Conservation (phyloP, 2,113 vertebrate genomes). For the Electrona antarctica region DNA sequence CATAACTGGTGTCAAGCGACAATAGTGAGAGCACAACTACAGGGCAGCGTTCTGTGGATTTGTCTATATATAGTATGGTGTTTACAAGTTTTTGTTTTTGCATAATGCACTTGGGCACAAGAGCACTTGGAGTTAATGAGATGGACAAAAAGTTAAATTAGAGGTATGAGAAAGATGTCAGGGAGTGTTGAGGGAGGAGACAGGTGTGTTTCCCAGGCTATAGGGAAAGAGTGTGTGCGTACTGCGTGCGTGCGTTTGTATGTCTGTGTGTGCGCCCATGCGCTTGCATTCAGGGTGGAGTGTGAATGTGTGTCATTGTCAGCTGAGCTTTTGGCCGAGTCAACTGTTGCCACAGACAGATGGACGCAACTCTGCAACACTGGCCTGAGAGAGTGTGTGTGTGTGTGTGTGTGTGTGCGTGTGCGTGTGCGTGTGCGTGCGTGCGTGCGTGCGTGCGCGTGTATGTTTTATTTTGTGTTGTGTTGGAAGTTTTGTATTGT, state of each 20-base stretch:
- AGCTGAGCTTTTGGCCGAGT: neutral
- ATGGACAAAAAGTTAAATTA: too few relatives aligned
- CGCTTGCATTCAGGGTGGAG: neutral
- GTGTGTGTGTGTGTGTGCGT: neutral
- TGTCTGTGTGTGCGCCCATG: neutral
- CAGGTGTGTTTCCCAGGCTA: slow-evolving; percentile 7
- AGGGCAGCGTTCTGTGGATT: too few relatives aligned
- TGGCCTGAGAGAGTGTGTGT: neutral
- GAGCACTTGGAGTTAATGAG: too few relatives aligned
- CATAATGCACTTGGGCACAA: too few relatives aligned
- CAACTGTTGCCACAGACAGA: slow-evolving; percentile 24
- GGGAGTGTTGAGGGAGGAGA: neutral
- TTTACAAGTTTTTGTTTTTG: too few relatives aligned
- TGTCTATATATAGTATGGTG: too few relatives aligned
- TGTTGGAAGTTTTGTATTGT: too few relatives aligned
- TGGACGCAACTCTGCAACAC: slow-evolving; percentile 1
- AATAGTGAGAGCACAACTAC: too few relatives aligned
- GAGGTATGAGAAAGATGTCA: too few relatives aligned
- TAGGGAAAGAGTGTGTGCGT: neutral
- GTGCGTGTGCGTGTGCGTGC: neutral
- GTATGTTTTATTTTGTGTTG: too few relatives aligned
- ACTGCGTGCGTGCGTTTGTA: neutral
- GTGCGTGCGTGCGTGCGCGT: neutral
- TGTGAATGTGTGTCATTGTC: neutral
- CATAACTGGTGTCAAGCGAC: too few relatives aligned